These are phyloP conservation scores for Delphinus delphis DNA, from an alignment of 2,113 vertebrate genomes.

Conservation along the genomic window DNA sequence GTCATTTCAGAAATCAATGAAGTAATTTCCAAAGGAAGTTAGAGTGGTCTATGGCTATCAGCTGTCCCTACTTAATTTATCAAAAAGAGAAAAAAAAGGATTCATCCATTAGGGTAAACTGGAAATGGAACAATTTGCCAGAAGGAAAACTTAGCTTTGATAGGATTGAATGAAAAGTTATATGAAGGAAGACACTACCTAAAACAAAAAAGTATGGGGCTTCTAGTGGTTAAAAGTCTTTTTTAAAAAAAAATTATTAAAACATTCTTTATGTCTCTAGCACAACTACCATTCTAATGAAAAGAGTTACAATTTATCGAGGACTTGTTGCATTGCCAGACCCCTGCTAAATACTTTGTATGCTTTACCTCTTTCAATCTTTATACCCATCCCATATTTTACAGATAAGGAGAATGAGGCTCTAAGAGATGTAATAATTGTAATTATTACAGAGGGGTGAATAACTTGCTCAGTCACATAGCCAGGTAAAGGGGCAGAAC, in stretches of 20 bases:
- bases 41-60: constrained; percentile 33
- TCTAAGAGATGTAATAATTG: neutral
- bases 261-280: neutral
- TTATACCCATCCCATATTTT: neutral
- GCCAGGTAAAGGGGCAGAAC: neutral
- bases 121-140: neutral
- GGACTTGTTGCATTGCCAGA: neutral
- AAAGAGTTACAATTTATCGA: neutral
- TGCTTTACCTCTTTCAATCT: neutral
- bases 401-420: neutral
- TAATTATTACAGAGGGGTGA: neutral
- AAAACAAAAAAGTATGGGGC: neutral
- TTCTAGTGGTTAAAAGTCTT: neutral
- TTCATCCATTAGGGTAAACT: neutral
- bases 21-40: constrained; percentile 56
- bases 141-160: neutral
- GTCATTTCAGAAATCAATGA: constrained; percentile 64
- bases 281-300: neutral
- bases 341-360: neutral
- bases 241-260: neutral
- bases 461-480: neutral
- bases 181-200: neutral
- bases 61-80: constrained; percentile 14
- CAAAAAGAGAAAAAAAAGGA: neutral
- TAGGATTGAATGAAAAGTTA: neutral